A percentile compares a stretch with the other conserved stretches of the same genome.
phyloP scores from a whole-genome alignment of 2,113 vertebrate species.

The Scopus umbretta region DNA sequence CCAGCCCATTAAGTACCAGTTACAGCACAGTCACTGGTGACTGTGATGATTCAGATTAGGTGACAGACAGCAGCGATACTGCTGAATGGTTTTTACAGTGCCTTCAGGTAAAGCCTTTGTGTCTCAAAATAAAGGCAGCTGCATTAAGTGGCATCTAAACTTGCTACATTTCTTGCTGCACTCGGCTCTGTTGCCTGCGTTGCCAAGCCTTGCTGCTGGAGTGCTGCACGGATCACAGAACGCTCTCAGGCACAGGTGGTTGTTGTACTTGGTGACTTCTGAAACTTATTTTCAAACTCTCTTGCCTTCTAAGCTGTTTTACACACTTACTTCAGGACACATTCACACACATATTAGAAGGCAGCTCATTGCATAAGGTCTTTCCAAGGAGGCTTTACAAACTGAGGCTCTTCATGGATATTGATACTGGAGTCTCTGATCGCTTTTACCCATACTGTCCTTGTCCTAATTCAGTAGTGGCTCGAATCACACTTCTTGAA shows the following conservation, averaged over 20 bases:
- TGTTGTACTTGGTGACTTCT: background rate
- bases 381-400: background rate
- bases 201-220: background rate
- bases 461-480: background rate
- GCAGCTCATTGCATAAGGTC: background rate
- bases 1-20: constrained; percentile 3
- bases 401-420: background rate
- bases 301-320: background rate
- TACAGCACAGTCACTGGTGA: background rate
- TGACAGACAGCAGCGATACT: background rate
- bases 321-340: background rate
- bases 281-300: background rate
- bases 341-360: background rate
- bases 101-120: constrained; percentile 22
- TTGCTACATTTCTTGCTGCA: background rate
- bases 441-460: background rate
- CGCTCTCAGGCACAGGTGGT: background rate
- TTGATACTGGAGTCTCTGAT: background rate
- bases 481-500: background rate
- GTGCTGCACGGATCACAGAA: background rate
- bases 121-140: background rate
- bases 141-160: background rate
- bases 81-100: background rate
- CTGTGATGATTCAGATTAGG: background rate
- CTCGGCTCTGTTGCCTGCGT: fast-evolving